Conservation (phyloP, 2,888 invertebrate genomes). For the Troides oblongomaculatus region DNA sequence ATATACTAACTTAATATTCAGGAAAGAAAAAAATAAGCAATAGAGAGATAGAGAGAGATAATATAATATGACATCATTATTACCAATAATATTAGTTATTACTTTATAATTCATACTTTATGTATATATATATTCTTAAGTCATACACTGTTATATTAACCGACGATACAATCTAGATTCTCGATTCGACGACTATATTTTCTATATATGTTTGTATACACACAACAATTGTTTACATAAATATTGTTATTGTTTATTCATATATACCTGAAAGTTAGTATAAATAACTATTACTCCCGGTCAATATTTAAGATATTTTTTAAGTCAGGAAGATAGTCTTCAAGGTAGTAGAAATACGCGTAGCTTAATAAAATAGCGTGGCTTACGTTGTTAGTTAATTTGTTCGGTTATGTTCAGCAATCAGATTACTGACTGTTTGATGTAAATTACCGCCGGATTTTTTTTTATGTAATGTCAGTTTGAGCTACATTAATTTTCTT, state of each 20-base stretch:
- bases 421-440: not conserved
- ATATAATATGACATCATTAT: not conserved
- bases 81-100: not conserved
- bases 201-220: no score
- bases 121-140: not conserved
- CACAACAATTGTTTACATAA: no score
- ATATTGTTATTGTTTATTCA: no score
- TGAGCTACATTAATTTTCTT: not conserved
- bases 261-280: no score
- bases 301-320: no score
- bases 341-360: no score
- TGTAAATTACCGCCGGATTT: not conserved
- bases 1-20: not conserved
- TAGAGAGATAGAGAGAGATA: not conserved
- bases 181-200: no score
- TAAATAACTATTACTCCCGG: no score
- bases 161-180: no score
- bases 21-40: not conserved
- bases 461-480: not conserved
- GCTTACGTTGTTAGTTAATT: not conserved
- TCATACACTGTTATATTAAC: not conserved
- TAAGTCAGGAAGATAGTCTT: no score
- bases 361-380: not conserved
- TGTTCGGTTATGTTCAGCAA: no score
- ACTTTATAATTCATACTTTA: not conserved